Base-by-base conservation (phyloP, 2,797 vertebrate genomes). In the Syngnathus acus region DNA sequence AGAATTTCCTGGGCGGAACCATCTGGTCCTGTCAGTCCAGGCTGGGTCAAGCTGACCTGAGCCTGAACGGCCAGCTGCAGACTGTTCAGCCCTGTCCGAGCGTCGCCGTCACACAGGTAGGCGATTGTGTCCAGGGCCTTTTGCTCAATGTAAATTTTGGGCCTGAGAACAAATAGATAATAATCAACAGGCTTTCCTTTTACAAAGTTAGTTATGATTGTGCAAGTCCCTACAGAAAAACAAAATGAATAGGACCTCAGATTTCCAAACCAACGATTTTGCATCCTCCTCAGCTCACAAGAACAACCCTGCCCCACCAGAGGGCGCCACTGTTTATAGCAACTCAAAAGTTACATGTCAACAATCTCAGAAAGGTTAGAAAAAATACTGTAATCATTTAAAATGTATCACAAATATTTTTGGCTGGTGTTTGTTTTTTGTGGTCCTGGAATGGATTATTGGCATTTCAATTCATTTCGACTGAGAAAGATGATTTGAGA, bases 1-100 rank as follows among this genome's bases (percentile, higher is more conserved):
- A 95, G 21, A 63, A 94, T 81, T 39, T 79, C 77, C 68, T 72
- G 77, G 45, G 74, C 23, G 51, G 82, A 72, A 61, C 68, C 77
- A 2, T 54, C 53, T 14, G 40, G 60, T 62, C 54, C 69, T 0
- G 39, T 23, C 9, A 17, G 13, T 14, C 58, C 54, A 4, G 47
- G 2, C 42, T 19, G 80, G 11, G 79, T 79, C 0, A 50, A 78
- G 58, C 74, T 87, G 66, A 96, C 48, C 75, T 90, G 92, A 72
- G 95, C 95, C 86, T 97, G 93, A 71, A 99, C 84, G 0, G 96
- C 94, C 84, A 99, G 68, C 83, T 99, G 97, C n/a, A 99, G 92
- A 57, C 95, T 92, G 0, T 97, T 99, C 63, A 99, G 88, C 40
- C 92, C 95, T 1, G 90, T 72, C 64, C 97, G 91, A 23, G 97